Percentiles rank a stretch among this genome's conserved stretches.
Evolutionary conservation across 2,113 vertebrate genomes (phyloP).

Genomic region (Gavialis gangeticus): DNA sequence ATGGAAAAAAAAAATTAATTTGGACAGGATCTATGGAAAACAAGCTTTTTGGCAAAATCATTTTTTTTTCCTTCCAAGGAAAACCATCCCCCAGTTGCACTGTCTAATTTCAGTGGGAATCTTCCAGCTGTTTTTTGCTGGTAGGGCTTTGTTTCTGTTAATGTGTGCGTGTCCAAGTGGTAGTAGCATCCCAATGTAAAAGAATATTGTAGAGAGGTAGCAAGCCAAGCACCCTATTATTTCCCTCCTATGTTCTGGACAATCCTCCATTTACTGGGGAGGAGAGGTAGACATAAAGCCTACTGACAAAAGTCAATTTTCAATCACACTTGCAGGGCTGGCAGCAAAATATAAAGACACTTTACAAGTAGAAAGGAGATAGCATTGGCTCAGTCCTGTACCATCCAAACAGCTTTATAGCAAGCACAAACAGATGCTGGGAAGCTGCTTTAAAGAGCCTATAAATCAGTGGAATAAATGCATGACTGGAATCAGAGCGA

Average conservation of each 20-base stretch:
- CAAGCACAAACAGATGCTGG: background rate
- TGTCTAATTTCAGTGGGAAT: slow-evolving; percentile 1
- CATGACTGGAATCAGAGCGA: rapidly evolving
- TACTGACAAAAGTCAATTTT: background rate
- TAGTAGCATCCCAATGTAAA: background rate
- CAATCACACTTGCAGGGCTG: background rate
- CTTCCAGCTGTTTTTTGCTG: background rate
- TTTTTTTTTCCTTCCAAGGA: background rate
- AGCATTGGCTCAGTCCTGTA: background rate
- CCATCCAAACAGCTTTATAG: background rate
- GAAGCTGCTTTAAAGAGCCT: background rate
- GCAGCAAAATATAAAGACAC: background rate
- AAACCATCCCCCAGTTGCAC: background rate
- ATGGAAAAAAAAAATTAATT: background rate
- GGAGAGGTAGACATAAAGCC: background rate
- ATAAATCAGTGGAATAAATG: background rate
- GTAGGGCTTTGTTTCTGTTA: slow-evolving; percentile 5
- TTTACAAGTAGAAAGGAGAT: too few relatives aligned
- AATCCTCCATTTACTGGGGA: background rate
- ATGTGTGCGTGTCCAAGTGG: background rate
- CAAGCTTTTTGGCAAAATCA: background rate
- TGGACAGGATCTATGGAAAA: background rate
- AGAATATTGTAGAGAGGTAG: background rate
- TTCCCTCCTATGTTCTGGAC: background rate
- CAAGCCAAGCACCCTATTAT: background rate